These are phyloP conservation scores for Tipula lateralis DNA, from an alignment of 2,888 invertebrate genomes.

Conservation along the genomic window DNA sequence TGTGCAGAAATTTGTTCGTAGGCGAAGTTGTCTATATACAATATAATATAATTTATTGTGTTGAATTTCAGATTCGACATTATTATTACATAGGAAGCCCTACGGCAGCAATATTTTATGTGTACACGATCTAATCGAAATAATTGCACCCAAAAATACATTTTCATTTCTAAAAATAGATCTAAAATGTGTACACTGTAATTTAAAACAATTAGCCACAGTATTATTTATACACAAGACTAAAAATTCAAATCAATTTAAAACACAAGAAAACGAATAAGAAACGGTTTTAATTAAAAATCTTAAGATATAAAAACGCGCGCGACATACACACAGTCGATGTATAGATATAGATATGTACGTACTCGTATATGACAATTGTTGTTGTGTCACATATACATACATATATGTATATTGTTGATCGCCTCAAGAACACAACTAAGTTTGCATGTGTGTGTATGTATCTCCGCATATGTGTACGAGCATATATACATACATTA, in stretches of 20 bases:
- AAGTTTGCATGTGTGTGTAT: background rate
- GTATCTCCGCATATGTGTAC: background rate
- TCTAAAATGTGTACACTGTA: background rate
- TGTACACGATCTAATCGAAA: background rate
- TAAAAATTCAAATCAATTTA: constrained; percentile 15
- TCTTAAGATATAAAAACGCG: background rate
- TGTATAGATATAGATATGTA: background rate
- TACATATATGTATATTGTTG: background rate
- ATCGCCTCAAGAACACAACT: background rate
- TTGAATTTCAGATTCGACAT: too few species aligned
- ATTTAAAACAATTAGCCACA: constrained; percentile 24
- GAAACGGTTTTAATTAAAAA: constrained; percentile 11
- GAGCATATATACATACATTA: background rate
- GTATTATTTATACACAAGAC: background rate
- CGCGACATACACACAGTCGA: background rate
- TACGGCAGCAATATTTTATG: background rate
- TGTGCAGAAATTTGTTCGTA: background rate
- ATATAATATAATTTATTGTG: background rate
- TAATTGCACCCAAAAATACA: background rate
- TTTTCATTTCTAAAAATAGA: background rate
- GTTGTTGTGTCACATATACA: background rate
- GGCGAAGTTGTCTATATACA: background rate
- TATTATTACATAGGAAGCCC: too few species aligned
- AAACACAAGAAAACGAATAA: background rate
- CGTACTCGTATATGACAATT: background rate